Base-by-base conservation (phyloP, 23 tunicate species). In the Oikopleura vanhoeffeni region DNA sequence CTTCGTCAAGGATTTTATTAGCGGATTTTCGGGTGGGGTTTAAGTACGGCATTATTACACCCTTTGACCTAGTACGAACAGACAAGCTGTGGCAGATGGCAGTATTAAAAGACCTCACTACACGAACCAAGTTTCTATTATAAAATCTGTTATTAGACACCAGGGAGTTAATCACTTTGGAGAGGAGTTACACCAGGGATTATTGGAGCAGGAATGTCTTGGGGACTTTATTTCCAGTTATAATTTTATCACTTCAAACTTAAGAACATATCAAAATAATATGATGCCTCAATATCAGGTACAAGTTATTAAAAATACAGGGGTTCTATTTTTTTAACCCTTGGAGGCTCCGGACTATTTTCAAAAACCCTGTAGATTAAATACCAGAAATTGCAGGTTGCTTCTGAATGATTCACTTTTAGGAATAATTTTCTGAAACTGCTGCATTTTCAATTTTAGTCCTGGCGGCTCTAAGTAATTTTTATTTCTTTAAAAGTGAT, bases 1-100 rank as follows among this genome's bases (percentile, higher is more conserved):
- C 60, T 8, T 18, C 8, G 60, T 49, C 8, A 8, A 18, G 60
- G 60, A 93, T 67, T 90, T 93, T 58, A 88, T 90, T 40, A 89
- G 91, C 40, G 98, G 98, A n/a, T 84, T 90, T 2, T 83, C 92
- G 8, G 98, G 98, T 32, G 98, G 98, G 2, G 84, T 88, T 71
- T 85, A 3, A 87, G 94, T 28, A 88, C 98, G 1, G 84, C 42
- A n/a, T 83, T 93, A 30, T 77, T 93, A 40, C 98, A 93, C 98
- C 98, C 28, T 83, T 93, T 40, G 98, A 93, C 85, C 85, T 93
- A 41, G 88, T 90, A 36, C 89, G 90, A 90, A 89, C 39, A 82
- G 98, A 85, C 88, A 86, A 82, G 87, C 85, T 88, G 98, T 93
- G 0, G 87, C 84, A 41, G 98, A 93, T 90, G 98, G 98, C 24